Percentiles rank a stretch among this genome's conserved stretches.
Conservation (phyloP, 2,888 invertebrate species). For the Tinea pellionella region DNA sequence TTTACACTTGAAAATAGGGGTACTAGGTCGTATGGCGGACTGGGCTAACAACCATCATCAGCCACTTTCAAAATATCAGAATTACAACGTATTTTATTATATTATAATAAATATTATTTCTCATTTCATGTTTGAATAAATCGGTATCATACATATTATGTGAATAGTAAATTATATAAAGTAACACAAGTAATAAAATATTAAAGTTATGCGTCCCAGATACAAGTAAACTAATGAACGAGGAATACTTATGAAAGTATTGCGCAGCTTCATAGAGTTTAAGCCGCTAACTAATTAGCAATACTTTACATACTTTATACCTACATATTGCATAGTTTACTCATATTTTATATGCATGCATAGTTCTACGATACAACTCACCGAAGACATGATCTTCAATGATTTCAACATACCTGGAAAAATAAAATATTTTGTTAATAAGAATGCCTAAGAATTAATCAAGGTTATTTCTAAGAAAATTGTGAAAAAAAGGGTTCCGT, state of each 20-base stretch:
- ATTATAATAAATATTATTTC: background rate
- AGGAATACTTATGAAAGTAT: constrained; percentile 5
- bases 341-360: background rate
- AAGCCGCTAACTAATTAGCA: constrained; percentile 5
- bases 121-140: background rate
- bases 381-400: background rate
- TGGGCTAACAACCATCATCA: too few relatives aligned
- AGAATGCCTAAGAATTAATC: background rate
- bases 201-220: background rate
- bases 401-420: background rate
- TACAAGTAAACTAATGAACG: constrained; percentile 1
- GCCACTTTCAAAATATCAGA: too few relatives aligned
- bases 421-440: background rate
- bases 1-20: too few relatives aligned
- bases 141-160: background rate
- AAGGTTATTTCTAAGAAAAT: background rate
- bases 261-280: background rate
- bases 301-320: background rate
- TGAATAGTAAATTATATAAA: background rate
- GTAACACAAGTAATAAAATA: background rate
- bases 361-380: background rate
- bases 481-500: background rate
- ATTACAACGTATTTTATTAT: too few relatives aligned
- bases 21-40: too few relatives aligned
- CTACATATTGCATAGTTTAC: background rate